phyloP scores from a whole-genome alignment of 1,140 invertebrate species.

The Rhyzopertha dominica region DNA sequence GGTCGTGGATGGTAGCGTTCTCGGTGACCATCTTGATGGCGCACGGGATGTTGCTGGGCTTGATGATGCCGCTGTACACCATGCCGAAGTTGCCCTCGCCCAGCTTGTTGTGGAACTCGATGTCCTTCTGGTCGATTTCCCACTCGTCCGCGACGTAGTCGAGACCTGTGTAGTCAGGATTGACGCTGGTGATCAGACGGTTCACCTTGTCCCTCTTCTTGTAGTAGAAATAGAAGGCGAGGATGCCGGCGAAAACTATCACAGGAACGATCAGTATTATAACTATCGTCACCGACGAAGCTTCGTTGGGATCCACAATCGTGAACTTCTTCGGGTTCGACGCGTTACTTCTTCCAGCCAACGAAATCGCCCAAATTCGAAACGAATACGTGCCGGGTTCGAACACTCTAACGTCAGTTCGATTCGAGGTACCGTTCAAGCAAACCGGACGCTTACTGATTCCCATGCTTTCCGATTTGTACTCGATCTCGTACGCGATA shows the following conservation, averaged over 20 bases:
- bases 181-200: slow-evolving; percentile 67
- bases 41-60: slow-evolving; percentile 57
- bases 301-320: too few relatives aligned
- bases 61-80: slow-evolving; percentile 49
- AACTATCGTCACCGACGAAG: slow-evolving; percentile 41
- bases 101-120: slow-evolving; percentile 71
- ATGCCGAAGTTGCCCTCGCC: slow-evolving; percentile 96
- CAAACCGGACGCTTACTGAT: slow-evolving; percentile 1
- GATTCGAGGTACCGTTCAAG: slow-evolving; percentile 6
- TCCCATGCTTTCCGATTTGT: slow-evolving; percentile 32
- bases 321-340: too few relatives aligned
- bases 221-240: slow-evolving; percentile 23
- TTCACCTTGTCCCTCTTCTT: slow-evolving; percentile 18
- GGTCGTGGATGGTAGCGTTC: slow-evolving; percentile 71
- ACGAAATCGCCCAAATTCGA: slow-evolving; percentile 56
- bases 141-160: slow-evolving; percentile 88
- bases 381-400: slow-evolving; percentile 61
- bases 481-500: slow-evolving; percentile 56
- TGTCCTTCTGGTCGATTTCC: slow-evolving; percentile 83
- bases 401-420: slow-evolving; percentile 11
- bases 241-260: slow-evolving; percentile 30
- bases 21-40: slow-evolving; percentile 95
- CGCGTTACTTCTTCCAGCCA: too few relatives aligned
- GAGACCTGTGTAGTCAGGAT: slow-evolving; percentile 71
- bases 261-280: slow-evolving; percentile 38